Base-by-base conservation (phyloP, 30 jellyfish, hydroid and myxozoan species). In the Chironex yamaguchii region DNA sequence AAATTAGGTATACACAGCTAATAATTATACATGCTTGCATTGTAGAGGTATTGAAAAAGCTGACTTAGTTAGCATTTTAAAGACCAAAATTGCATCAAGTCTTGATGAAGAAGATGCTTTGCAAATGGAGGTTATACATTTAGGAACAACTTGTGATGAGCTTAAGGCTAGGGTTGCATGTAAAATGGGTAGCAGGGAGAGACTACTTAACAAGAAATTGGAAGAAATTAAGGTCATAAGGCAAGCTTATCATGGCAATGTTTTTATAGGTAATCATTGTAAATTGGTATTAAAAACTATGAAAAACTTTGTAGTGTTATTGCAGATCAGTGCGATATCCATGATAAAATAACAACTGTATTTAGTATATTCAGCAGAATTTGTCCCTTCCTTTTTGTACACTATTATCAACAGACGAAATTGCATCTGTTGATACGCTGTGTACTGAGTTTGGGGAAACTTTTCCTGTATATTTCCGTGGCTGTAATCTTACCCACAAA, bases 111-210 rank as follows among this genome's bases (percentile, higher is more conserved):
- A 50, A 20, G 88, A 49, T 65, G 11, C 3, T 42, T 29, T 68
- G 31, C 82, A 28, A 20, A 63, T 68, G 68, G 82, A 29, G 3
- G 36, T 32, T 68, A 66, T 68, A 1, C 67, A 68, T 25, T 20
- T 27, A 33, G 4, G 70, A 6, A 29, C 14, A 27, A 33, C 36
- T 1, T 33, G 69, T 68, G 82, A 68, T 68, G 82, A 68, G 21
- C 82, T 68, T 68, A 68, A 68, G 31, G 82, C 82, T 27, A 68
- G 21, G 69, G 23, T 4, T 66, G 67, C 67, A 14, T 28, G 69
- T 14, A 25, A 66, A 14, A 66, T 66, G 80, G 80, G 80, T 6
- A 12, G 24, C 32, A 21, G 80, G 67, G 67, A 66, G 23, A 66
- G 9, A 50, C 23, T 27, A 2, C 66, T 58, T 14, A 65, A 65